phyloP scores from a whole-genome alignment of 2,888 invertebrate species.

The Lottia gigantea region DNA sequence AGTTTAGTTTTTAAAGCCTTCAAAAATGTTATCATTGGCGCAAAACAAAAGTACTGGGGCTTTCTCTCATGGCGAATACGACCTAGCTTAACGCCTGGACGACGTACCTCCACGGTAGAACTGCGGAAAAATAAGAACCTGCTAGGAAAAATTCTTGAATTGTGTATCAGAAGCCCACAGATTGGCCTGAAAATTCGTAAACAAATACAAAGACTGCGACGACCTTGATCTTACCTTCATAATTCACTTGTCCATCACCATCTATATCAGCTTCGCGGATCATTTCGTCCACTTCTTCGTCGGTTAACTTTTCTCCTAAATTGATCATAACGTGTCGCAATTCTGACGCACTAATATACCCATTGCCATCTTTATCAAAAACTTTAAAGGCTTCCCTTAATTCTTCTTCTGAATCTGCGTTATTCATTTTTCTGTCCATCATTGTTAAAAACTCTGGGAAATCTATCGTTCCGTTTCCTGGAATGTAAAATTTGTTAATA shows the following conservation, averaged over 20 bases:
- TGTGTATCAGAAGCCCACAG: too few species aligned
- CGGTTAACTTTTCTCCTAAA: conserved; percentile 98
- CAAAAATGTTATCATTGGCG: too few species aligned
- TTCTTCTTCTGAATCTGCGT: conserved; percentile 99
- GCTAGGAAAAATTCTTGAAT: too few species aligned
- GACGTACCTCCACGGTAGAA: too few species aligned
- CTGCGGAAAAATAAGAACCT: too few species aligned
- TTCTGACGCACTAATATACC: conserved; percentile 98
- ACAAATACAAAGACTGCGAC: too few species aligned
- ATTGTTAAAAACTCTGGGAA: conserved; percentile 99
- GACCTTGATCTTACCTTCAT: conserved; percentile 62
- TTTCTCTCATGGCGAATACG: too few species aligned
- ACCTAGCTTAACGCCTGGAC: too few species aligned
- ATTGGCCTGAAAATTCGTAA: too few species aligned
- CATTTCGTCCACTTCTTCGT: conserved; percentile 99
- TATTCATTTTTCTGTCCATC: conserved; percentile 99
- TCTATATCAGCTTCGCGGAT: conserved; percentile 99
- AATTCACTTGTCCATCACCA: conserved; percentile 84
- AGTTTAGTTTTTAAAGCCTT: too few species aligned
- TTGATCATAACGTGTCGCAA: conserved; percentile 99
- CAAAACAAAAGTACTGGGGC: too few species aligned
- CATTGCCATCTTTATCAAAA: conserved; percentile 99
- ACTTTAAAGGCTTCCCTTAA: conserved; percentile 95
- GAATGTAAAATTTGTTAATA: background rate
- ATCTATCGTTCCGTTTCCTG: conserved; percentile 99